Base-by-base conservation (phyloP, 2,113 vertebrate genomes). In the Forbesichthys papilliferus region DNA sequence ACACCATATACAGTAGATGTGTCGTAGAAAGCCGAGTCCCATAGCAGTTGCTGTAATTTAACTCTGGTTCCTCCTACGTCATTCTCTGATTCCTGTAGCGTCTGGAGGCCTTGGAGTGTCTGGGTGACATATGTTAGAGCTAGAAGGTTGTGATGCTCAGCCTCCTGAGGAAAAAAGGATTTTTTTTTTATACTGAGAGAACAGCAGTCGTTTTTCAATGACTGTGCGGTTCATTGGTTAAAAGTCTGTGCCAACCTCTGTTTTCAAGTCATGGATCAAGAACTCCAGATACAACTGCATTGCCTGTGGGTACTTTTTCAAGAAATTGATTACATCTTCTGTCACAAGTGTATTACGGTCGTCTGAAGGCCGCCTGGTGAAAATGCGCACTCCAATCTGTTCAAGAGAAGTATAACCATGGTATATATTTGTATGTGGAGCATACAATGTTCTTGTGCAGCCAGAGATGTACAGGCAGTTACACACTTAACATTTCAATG, bases 351-450 rank as follows among this genome's bases (percentile, higher is more conserved):
- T 57, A 52, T 18, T 48, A 14, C 20, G 69, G 61, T 69, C 75
- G 2, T 78, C 77, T 34, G 76, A 70, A 10, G 77, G 71, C 63
- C 69, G 83, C 62, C 79, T 72, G 16, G 48, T 91, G 77, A 92
- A 92, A 69, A 92, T 88, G 59, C 82, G 80, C 48, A 90, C 85
- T 42, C 85, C 91, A 59, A 61, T 69, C 90, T 92, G 70, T 71
- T 77, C 49, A 56, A 27, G 5, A 67, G 9, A 57, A 64, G 33
- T 64, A 27, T 52, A 34, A 36, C 27, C 27, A 27, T 6, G 7
- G 36, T 42, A 42, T 6, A 1, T 42, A 7, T 42, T 42, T 42
- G 36, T 42, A 42, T 42, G 36, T 42, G 7, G 36, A 27, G 27
- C 27, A 27, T 27, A 27, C 27, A 27, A 27, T 27, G 27, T 27